phyloP scores from a whole-genome alignment of 2,113 vertebrate genomes.

The Spheniscus mendiculus region DNA sequence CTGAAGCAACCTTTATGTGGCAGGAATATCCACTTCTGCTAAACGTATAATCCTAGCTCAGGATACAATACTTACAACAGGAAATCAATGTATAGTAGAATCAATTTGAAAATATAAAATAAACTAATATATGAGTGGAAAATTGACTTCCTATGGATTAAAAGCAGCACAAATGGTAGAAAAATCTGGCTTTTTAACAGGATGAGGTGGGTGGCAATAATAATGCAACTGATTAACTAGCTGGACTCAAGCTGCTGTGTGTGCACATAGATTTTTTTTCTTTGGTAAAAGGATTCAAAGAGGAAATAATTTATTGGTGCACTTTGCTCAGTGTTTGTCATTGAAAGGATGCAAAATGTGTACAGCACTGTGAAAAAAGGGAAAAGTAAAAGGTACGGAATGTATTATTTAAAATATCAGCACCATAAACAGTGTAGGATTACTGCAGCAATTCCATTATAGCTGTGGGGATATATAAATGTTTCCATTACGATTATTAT shows the following conservation, averaged over 20 bases:
- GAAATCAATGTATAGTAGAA: conserved; percentile 94
- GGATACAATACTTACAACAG: conserved; percentile 89
- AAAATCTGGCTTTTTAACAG: conserved; percentile 72
- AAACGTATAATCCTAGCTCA: conserved; percentile 95
- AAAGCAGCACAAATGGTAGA: conserved; percentile 76
- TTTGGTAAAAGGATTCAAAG: conserved; percentile 59
- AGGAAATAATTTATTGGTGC: conserved; percentile 67
- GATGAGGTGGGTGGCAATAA: conserved; percentile 67
- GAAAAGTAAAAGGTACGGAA: background rate
- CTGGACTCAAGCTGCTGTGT: conserved; percentile 51
- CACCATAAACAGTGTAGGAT: conserved; percentile 32
- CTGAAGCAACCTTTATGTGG: conserved; percentile 85
- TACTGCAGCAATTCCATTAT: background rate
- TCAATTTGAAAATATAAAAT: conserved; percentile 98
- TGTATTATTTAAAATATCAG: conserved; percentile 55
- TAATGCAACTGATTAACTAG: conserved; percentile 71
- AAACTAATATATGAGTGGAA: conserved; percentile 85
- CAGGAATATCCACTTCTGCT: conserved; percentile 88
- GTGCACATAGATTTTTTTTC: conserved; percentile 41
- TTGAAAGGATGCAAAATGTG: conserved; percentile 62
- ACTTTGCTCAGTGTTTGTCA: conserved; percentile 64
- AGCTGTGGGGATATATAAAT: background rate
- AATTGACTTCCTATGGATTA: conserved; percentile 95
- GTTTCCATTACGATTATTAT: background rate
- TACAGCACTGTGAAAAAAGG: conserved; percentile 30